Evolutionary conservation across 2,113 vertebrate species (phyloP).

Genomic region (Antigone vipio): DNA sequence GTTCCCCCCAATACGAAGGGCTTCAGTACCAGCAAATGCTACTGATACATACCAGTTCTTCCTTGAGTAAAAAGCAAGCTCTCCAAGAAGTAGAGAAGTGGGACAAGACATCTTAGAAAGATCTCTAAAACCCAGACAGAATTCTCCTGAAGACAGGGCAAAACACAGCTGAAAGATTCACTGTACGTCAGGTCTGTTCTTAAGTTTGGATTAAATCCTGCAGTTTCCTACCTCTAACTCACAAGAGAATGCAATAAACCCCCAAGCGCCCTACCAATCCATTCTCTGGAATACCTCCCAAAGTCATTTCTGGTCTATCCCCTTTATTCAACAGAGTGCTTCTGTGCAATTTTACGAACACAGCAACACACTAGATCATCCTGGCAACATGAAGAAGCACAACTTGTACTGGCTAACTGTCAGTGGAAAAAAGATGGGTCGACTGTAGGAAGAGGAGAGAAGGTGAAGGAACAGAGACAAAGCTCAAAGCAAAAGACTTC

Average conservation of each 20-base stretch:
- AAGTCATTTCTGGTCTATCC: conserved; percentile 24
- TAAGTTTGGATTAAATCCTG: not conserved
- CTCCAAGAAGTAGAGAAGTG: not conserved
- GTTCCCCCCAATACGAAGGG: not conserved
- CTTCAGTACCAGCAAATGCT: not conserved
- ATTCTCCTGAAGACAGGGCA: not conserved
- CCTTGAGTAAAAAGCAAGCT: not conserved
- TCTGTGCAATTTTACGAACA: not conserved
- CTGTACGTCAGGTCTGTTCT: not conserved
- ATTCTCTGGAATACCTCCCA: not conserved
- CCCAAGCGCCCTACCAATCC: not conserved
- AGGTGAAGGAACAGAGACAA: not conserved
- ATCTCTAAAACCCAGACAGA: not conserved
- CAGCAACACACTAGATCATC: conserved; percentile 27
- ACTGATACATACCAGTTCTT: not conserved
- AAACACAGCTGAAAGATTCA: not conserved
- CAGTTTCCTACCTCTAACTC: not conserved
- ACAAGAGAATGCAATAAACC: not conserved
- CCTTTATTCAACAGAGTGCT: not conserved
- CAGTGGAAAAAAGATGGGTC: not conserved
- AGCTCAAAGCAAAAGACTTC: not conserved
- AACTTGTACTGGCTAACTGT: not conserved
- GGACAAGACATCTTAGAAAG: not conserved
- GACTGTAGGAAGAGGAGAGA: not conserved
- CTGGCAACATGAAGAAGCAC: conserved; percentile 30